Percentiles rank a stretch among this genome's conserved stretches.
Conservation (phyloP, 1,140 invertebrate species). For the Drosophila arawakana region DNA sequence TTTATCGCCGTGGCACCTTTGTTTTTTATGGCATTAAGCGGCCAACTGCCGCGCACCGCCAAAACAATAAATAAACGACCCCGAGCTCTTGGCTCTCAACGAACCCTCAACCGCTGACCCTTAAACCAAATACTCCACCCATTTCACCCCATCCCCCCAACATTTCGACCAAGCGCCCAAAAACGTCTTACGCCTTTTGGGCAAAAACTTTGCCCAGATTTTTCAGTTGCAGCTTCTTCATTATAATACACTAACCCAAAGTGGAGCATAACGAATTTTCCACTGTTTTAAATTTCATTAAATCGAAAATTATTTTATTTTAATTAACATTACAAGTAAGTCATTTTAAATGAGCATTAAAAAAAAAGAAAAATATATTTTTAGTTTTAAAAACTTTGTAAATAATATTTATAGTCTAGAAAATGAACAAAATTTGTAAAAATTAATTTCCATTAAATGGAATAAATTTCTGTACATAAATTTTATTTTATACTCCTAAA, state of each 20-base stretch:
- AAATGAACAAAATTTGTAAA: too few species aligned
- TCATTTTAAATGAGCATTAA: not conserved
- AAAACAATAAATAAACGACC: conserved; percentile 75
- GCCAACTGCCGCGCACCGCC: conserved; percentile 66
- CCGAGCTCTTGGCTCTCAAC: not conserved
- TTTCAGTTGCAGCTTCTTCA: conserved; percentile 59
- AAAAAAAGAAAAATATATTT: not conserved
- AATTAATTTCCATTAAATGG: too few species aligned
- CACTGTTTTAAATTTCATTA: not conserved
- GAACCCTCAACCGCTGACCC: conserved; percentile 16
- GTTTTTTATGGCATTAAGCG: conserved; percentile 75
- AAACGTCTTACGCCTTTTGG: conserved; percentile 70
- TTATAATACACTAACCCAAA: conserved; percentile 36
- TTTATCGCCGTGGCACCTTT: conserved; percentile 76
- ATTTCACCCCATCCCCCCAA: not conserved
- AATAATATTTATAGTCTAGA: too few species aligned
- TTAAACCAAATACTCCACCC: not conserved
- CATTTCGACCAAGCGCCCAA: conserved; percentile 18
- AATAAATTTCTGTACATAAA: too few species aligned
- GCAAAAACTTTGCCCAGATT: conserved; percentile 65
- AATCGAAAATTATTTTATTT: not conserved
- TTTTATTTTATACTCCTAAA: too few species aligned
- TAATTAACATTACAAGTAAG: not conserved
- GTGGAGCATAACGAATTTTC: conserved; percentile 6
- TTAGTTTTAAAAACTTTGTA: too few species aligned